These are phyloP conservation scores for Acrocephalus arundinaceus DNA, from an alignment of 2,113 vertebrate species.

Conservation along the genomic window DNA sequence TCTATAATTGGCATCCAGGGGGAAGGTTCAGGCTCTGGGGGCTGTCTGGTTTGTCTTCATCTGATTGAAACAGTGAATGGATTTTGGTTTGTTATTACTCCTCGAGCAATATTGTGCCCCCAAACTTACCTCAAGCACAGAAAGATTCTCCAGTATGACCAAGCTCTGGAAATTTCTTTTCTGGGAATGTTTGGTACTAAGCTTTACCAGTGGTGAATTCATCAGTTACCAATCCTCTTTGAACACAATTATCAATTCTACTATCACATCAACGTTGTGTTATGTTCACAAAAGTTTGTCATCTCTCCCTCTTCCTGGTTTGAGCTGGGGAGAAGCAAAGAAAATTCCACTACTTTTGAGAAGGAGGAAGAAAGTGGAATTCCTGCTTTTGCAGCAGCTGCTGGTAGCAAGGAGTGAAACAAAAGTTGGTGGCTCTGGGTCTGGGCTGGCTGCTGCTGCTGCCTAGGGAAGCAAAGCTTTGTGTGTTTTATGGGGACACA, in stretches of 20 bases:
- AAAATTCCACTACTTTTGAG: not conserved
- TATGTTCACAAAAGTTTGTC: not conserved
- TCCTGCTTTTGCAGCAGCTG: not conserved
- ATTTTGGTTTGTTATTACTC: not conserved
- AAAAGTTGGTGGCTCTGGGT: not conserved
- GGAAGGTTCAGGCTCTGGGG: not conserved
- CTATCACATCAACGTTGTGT: not conserved
- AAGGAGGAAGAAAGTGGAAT: not conserved
- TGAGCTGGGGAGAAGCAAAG: not conserved
- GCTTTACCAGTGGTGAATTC: not conserved
- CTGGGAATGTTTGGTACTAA: not conserved
- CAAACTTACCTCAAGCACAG: not conserved
- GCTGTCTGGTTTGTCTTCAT: not conserved
- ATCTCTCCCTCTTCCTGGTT: not conserved
- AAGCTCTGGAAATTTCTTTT: not conserved
- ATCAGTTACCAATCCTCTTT: not conserved
- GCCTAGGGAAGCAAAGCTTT: not conserved
- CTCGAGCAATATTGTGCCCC: not conserved
- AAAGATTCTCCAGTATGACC: not conserved
- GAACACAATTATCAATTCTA: not conserved
- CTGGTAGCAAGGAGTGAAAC: not conserved
- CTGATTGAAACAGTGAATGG: not conserved
- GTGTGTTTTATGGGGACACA: not conserved
- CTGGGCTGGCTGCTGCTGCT: not conserved
- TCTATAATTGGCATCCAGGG: not conserved